These are phyloP conservation scores for Drosophila neutralis DNA, from an alignment of 2,888 invertebrate species.

Conservation along the genomic window DNA sequence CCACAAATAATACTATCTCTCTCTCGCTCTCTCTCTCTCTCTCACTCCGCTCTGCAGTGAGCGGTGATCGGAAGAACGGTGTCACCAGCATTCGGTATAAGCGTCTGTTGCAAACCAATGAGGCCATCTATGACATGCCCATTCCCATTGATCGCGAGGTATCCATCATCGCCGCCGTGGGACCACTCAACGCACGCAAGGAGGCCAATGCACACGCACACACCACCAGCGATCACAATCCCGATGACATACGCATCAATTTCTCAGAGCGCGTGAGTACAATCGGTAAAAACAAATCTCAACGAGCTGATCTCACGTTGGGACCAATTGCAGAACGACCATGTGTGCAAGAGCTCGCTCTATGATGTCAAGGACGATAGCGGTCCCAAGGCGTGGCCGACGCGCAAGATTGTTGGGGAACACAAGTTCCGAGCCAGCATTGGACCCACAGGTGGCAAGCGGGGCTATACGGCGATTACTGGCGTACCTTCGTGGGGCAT, in stretches of 20 bases:
- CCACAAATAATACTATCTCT: neutral
- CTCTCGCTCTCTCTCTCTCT: neutral
- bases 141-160: conserved; percentile 89
- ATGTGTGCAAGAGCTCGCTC: conserved; percentile 89
- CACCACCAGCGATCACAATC: conserved; percentile 82
- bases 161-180: conserved; percentile 94
- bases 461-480: conserved; percentile 93
- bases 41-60: conserved; percentile 84
- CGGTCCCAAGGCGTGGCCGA: conserved; percentile 89
- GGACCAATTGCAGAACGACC: conserved; percentile 87
- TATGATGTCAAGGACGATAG: conserved; percentile 87
- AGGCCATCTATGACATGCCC: conserved; percentile 89
- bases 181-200: conserved; percentile 90
- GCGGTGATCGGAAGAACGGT: conserved; percentile 91
- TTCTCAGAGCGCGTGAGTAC: conserved; percentile 88
- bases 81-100: conserved; percentile 92
- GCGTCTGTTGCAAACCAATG: conserved; percentile 91
- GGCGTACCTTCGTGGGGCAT: conserved; percentile 95
- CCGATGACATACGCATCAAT: conserved; percentile 90
- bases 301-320: neutral
- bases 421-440: conserved; percentile 90
- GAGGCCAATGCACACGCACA: conserved; percentile 94
- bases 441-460: conserved; percentile 92
- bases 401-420: conserved; percentile 88
- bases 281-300: neutral